These are phyloP conservation scores for Malurus alboscapulatus DNA, from an alignment of 2,113 vertebrate species.

Conservation along the genomic window DNA sequence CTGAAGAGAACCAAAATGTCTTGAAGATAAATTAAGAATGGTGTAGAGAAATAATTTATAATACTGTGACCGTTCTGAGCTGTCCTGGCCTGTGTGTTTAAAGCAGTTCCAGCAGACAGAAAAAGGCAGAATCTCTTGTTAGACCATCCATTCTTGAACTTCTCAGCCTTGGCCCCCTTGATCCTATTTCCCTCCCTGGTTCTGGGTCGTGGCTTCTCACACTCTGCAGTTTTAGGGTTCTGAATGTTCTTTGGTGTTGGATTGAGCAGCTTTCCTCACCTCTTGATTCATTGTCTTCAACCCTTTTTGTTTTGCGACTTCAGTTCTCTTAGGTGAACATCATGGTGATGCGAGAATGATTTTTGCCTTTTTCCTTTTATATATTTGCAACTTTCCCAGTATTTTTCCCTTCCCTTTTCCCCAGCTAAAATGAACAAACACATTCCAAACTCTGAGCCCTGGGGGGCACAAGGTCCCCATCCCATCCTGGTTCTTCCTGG, in stretches of 20 bases:
- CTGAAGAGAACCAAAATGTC: background rate
- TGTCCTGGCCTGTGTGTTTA: rapidly evolving
- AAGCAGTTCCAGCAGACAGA: background rate
- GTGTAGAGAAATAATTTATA: background rate
- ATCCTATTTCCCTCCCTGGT: background rate
- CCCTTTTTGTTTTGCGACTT: background rate
- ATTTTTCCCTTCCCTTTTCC: too few relatives aligned
- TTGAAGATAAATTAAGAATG: background rate
- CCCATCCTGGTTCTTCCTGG: too few relatives aligned
- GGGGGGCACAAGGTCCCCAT: too few relatives aligned
- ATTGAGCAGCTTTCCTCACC: background rate
- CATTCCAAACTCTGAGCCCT: too few relatives aligned
- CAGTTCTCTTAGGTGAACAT: background rate
- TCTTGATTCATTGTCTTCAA: background rate
- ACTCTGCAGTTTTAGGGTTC: background rate
- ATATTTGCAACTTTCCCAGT: too few relatives aligned
- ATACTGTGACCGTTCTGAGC: background rate
- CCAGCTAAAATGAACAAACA: too few relatives aligned
- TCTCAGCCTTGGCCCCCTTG: background rate
- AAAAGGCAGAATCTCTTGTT: background rate
- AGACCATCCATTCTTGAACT: background rate
- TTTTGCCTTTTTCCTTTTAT: too few relatives aligned
- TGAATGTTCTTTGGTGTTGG: background rate
- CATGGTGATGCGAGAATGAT: too few relatives aligned
- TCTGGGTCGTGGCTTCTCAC: background rate